phyloP scores from a whole-genome alignment of 1,140 invertebrate species.

The Ephestia elutella region DNA sequence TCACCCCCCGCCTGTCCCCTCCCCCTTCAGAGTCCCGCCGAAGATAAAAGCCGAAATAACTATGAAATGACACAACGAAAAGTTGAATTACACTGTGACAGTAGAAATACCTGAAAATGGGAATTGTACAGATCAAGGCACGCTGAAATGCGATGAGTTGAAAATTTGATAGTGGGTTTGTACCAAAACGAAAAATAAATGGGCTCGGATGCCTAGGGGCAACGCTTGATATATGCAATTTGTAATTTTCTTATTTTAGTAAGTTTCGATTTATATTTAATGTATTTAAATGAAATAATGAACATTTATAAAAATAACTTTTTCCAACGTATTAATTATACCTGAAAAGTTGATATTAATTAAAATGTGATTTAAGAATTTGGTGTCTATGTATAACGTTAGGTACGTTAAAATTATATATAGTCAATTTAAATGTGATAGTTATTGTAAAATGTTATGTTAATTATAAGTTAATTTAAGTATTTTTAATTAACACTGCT shows the following conservation, averaged over 20 bases:
- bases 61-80: conserved; percentile 54
- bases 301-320: too few species aligned
- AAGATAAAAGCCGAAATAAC: conserved; percentile 56
- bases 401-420: neutral
- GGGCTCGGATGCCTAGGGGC: too few species aligned
- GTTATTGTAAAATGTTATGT: neutral
- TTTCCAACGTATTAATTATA: too few species aligned
- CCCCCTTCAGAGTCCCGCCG: conserved; percentile 35
- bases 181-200: too few species aligned
- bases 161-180: conserved; percentile 6
- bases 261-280: too few species aligned
- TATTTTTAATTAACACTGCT: too few species aligned
- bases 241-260: too few species aligned
- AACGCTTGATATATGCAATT: too few species aligned
- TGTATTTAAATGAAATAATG: too few species aligned
- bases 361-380: neutral
- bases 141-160: conserved; percentile 9
- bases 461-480: neutral
- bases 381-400: neutral
- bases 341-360: neutral
- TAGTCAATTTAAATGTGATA: neutral
- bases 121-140: conserved; percentile 1
- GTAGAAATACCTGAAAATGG: conserved; percentile 26
- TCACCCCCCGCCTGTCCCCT: conserved; percentile 14
- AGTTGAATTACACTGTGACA: conserved; percentile 30